Conservation (phyloP, 2,113 vertebrate species). For the Tragelaphus strepsiceros region DNA sequence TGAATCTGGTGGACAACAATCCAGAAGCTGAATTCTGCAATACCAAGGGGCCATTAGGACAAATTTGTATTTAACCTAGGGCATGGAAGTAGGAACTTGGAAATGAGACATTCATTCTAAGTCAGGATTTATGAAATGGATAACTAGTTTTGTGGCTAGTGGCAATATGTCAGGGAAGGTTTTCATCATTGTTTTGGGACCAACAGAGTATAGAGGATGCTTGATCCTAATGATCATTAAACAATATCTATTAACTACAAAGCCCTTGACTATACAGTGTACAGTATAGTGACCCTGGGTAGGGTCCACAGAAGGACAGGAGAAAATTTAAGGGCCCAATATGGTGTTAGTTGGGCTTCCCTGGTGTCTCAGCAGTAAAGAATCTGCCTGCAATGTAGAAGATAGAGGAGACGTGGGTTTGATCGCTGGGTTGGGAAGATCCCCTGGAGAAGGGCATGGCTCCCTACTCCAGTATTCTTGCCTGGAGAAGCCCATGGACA, state of each 20-base stretch:
- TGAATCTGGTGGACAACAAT: background rate
- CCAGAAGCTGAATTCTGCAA: background rate
- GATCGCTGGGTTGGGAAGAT: background rate
- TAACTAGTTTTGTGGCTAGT: background rate
- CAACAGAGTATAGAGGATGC: background rate
- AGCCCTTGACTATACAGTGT: background rate
- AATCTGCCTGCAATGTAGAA: background rate
- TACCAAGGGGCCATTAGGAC: background rate
- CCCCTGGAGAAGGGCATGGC: background rate
- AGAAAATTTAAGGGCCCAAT: background rate
- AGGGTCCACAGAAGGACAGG: background rate
- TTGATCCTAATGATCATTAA: background rate
- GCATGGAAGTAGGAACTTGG: background rate
- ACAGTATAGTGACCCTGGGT: background rate
- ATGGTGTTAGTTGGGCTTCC: background rate
- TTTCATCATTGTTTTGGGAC: background rate
- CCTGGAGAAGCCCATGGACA: background rate
- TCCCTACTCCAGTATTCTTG: background rate
- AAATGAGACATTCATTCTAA: background rate
- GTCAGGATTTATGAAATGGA: background rate
- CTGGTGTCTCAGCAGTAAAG: background rate
- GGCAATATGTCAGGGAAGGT: background rate
- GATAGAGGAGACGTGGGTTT: background rate
- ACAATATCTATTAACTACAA: background rate
- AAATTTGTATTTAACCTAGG: background rate